These are phyloP conservation scores for Sympetrum striolatum DNA, from an alignment of 2,888 invertebrate species.

Conservation along the genomic window DNA sequence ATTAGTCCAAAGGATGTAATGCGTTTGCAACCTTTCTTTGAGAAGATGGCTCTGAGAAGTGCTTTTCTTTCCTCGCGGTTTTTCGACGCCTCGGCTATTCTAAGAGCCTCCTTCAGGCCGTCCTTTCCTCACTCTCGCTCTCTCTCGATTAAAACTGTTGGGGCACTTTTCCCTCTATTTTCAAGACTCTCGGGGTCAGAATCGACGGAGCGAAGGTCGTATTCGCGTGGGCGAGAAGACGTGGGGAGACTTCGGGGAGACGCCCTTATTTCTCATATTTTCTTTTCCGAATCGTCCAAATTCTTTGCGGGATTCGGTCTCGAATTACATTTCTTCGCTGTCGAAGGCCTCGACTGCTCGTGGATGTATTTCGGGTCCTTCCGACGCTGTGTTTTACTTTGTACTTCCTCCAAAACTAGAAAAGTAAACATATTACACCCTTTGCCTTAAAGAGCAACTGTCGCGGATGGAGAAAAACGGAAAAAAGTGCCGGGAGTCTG, in stretches of 20 bases:
- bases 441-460: no score
- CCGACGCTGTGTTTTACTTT: no score
- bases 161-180: not conserved
- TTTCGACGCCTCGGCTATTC: not conserved
- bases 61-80: not conserved
- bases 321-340: not conserved
- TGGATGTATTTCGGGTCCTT: no score
- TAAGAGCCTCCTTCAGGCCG: not conserved
- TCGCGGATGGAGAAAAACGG: no score
- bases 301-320: not conserved
- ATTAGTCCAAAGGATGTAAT: not conserved
- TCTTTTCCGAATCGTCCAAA: not conserved
- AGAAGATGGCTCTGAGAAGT: not conserved
- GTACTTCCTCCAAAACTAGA: no score
- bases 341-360: no score
- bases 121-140: not conserved
- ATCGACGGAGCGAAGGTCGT: not conserved
- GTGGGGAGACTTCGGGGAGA: not conserved
- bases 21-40: not conserved
- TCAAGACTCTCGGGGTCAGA: not conserved
- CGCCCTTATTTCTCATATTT: not conserved
- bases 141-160: not conserved
- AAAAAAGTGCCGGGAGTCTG: no score
- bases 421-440: no score
- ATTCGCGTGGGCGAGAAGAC: not conserved